A percentile compares a stretch with the other conserved stretches of the same genome.
These are phyloP conservation scores for Mythimna ferrago DNA, from an alignment of 2,888 invertebrate genomes.

Conservation along the genomic window DNA sequence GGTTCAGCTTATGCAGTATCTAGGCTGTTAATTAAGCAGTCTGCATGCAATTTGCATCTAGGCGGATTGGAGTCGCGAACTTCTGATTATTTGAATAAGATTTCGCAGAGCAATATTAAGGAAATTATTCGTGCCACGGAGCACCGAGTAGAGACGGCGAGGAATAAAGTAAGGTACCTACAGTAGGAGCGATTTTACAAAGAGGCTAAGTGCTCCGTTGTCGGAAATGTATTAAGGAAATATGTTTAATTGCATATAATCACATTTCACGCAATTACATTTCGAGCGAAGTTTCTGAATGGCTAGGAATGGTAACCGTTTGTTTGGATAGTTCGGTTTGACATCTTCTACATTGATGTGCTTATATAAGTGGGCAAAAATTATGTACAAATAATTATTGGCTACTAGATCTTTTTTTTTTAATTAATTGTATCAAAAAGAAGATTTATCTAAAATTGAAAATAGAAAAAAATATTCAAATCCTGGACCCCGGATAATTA, in stretches of 20 bases:
- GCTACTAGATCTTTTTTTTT: too few relatives aligned
- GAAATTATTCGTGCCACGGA: constrained; percentile 79
- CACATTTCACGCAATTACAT: constrained; percentile 34
- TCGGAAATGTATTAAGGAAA: constrained; percentile 46
- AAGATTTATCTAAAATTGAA: too few relatives aligned
- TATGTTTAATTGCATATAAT: constrained; percentile 48
- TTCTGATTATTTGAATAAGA: constrained; percentile 86
- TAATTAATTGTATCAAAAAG: too few relatives aligned
- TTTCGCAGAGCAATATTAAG: constrained; percentile 81
- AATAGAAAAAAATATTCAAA: too few relatives aligned
- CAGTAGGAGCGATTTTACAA: constrained; percentile 54
- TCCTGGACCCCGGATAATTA: too few relatives aligned
- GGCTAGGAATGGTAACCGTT: constrained; percentile 4
- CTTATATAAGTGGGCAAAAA: background rate
- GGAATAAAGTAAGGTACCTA: constrained; percentile 62
- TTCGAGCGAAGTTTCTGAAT: constrained; percentile 12
- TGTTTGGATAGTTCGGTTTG: constrained; percentile 11
- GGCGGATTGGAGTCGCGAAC: constrained; percentile 82
- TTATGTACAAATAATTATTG: constrained; percentile 21
- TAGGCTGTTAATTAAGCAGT: constrained; percentile 80
- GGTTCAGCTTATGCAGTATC: constrained; percentile 65
- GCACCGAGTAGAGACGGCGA: constrained; percentile 67
- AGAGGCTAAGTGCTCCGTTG: constrained; percentile 50
- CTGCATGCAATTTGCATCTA: constrained; percentile 85
- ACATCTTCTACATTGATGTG: background rate